Evolutionary conservation across 2,797 vertebrate genomes (phyloP).

Genomic region (Sylvilagus floridanus): DNA sequence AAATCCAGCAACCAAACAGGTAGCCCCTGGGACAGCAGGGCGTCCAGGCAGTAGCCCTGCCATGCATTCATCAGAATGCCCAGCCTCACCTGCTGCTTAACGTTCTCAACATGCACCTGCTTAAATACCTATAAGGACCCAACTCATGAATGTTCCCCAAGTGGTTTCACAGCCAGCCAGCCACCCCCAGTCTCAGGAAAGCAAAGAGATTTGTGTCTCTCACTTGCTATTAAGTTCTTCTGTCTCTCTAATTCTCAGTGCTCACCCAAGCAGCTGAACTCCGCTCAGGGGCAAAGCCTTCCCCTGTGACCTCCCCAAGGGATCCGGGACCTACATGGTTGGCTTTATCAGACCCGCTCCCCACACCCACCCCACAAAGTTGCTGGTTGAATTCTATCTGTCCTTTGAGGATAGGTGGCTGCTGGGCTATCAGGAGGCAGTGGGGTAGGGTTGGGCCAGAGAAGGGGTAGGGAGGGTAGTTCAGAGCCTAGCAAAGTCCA

Average conservation of each 20-base stretch:
- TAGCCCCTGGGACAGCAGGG: background rate
- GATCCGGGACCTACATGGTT: background rate
- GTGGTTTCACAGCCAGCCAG: background rate
- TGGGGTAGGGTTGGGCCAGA: background rate
- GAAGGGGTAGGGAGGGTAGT: background rate
- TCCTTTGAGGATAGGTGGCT: background rate
- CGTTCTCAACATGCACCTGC: background rate
- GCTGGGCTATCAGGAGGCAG: background rate
- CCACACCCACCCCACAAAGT: background rate
- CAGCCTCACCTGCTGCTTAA: background rate
- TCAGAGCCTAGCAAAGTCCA: slow-evolving; percentile 17
- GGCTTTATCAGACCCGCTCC: background rate
- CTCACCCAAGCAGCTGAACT: slow-evolving; percentile 42
- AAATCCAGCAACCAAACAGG: background rate
- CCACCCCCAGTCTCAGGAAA: slow-evolving; percentile 59
- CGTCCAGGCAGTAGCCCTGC: background rate
- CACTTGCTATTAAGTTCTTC: background rate
- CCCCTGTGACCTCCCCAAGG: background rate
- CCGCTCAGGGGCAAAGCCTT: background rate
- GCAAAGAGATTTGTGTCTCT: slow-evolving; percentile 76
- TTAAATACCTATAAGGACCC: background rate
- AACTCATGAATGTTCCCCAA: background rate
- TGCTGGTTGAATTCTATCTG: background rate
- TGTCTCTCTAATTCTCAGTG: background rate
- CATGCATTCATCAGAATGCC: background rate